These are phyloP conservation scores for Typhlichthys eigenmanni DNA, from an alignment of 2,797 vertebrate genomes.

Conservation along the genomic window DNA sequence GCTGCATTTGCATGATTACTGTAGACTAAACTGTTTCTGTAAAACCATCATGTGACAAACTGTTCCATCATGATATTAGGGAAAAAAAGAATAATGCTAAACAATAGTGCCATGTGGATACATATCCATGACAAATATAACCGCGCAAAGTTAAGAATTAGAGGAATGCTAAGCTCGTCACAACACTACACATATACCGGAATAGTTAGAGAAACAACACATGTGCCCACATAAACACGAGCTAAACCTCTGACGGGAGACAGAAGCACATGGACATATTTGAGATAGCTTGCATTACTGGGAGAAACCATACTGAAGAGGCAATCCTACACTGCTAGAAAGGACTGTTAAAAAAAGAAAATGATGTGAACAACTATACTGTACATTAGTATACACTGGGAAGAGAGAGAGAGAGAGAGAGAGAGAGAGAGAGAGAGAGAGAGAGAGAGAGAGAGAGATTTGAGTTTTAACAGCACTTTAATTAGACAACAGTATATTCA, in stretches of 20 bases:
- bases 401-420: background rate
- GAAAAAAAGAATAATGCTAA: constrained; percentile 42
- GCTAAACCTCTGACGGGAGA: background rate
- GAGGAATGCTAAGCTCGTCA: constrained; percentile 4
- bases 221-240: constrained; percentile 4
- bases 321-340: background rate
- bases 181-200: constrained; percentile 10
- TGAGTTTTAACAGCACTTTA: too few species aligned
- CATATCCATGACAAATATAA: constrained; percentile 40
- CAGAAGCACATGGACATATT: background rate
- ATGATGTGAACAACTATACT: too few species aligned
- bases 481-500: too few species aligned
- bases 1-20: constrained; percentile 53
- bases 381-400: too few species aligned
- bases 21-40: constrained; percentile 46
- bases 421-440: background rate
- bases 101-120: constrained; percentile 51
- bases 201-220: constrained; percentile 19
- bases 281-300: constrained; percentile 23
- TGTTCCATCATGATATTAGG: constrained; percentile 60
- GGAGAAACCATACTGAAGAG: background rate
- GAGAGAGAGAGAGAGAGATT: background rate
- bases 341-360: background rate
- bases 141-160: constrained; percentile 24
- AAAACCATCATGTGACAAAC: constrained; percentile 60